Evolutionary conservation across 2,888 invertebrate species (phyloP).

Genomic region (Epiblema foenella): DNA sequence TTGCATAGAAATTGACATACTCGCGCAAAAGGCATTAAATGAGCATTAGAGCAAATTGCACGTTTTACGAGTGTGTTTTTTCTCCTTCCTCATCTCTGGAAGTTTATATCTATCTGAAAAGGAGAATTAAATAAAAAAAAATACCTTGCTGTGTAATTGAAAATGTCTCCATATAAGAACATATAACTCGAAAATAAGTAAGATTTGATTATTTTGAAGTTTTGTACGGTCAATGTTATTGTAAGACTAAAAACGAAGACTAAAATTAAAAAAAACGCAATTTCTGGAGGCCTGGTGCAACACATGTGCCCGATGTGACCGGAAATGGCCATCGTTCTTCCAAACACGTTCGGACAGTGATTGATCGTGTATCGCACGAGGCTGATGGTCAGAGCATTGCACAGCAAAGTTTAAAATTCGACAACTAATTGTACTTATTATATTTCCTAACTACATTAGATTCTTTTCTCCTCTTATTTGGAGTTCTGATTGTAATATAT

Average conservation of each 20-base stretch:
- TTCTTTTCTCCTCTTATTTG: neutral
- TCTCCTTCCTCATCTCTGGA: constrained; percentile 35
- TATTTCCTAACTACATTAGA: neutral
- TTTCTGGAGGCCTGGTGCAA: constrained; percentile 34
- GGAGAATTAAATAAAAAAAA: constrained; percentile 14
- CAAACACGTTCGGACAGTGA: constrained; percentile 59
- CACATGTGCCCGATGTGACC: constrained; percentile 49
- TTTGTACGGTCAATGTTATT: constrained; percentile 23
- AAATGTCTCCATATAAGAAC: constrained; percentile 17
- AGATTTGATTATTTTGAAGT: constrained; percentile 11
- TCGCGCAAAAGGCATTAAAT: constrained; percentile 36
- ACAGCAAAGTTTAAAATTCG: constrained; percentile 12
- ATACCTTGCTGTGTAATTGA: constrained; percentile 28
- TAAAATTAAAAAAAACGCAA: constrained; percentile 12
- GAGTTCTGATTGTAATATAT: neutral
- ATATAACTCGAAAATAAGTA: constrained; percentile 5
- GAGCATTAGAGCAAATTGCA: constrained; percentile 29
- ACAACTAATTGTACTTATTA: neutral
- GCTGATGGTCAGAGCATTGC: constrained; percentile 5
- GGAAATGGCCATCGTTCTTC: constrained; percentile 67
- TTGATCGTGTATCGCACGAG: constrained; percentile 54
- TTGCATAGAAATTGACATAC: constrained; percentile 44
- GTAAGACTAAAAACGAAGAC: too few relatives aligned
- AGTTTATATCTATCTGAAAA: constrained; percentile 21
- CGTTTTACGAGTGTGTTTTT: constrained; percentile 33